Evolutionary conservation across 1,140 invertebrate genomes (phyloP).

Genomic region (Carposina sasakii): DNA sequence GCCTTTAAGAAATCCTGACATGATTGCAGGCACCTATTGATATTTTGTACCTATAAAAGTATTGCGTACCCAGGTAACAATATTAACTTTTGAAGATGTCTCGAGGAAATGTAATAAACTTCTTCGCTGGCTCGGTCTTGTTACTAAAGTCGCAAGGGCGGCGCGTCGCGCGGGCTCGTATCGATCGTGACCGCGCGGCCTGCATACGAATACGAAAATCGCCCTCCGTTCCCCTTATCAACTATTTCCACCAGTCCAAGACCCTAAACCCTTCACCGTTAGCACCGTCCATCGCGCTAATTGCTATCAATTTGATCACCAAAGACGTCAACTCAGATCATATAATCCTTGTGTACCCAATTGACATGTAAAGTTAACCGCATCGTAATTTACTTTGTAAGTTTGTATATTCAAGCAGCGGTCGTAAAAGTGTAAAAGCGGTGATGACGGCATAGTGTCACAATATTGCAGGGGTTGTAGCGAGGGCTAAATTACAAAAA

Average conservation of each 20-base stretch:
- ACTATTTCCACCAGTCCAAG: slow-evolving; percentile 45
- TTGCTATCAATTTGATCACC: slow-evolving; percentile 36
- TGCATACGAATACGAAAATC: slow-evolving; percentile 65
- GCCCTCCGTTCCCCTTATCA: slow-evolving; percentile 57
- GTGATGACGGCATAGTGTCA: slow-evolving; percentile 14
- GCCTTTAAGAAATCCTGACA: no score
- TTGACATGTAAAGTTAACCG: no score
- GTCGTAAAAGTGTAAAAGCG: slow-evolving; percentile 13
- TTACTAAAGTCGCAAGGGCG: slow-evolving; percentile 38
- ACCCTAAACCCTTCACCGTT: slow-evolving; percentile 51
- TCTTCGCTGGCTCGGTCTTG: no score
- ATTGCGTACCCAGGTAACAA: no score
- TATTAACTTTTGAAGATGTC: no score
- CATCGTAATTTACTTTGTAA: no score
- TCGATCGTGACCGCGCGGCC: slow-evolving; percentile 57
- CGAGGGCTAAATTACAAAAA: slow-evolving; percentile 37
- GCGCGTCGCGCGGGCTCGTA: slow-evolving; percentile 66
- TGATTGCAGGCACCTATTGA: no score
- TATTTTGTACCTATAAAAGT: no score
- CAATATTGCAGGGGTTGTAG: slow-evolving; percentile 21
- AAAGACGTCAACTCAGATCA: no score
- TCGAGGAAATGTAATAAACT: no score
- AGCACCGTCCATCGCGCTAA: slow-evolving; percentile 45
- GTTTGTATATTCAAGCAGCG: no score
- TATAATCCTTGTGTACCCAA: no score